Base-by-base conservation (phyloP, 2,113 vertebrate genomes). In the Typhlomys cinereus region DNA sequence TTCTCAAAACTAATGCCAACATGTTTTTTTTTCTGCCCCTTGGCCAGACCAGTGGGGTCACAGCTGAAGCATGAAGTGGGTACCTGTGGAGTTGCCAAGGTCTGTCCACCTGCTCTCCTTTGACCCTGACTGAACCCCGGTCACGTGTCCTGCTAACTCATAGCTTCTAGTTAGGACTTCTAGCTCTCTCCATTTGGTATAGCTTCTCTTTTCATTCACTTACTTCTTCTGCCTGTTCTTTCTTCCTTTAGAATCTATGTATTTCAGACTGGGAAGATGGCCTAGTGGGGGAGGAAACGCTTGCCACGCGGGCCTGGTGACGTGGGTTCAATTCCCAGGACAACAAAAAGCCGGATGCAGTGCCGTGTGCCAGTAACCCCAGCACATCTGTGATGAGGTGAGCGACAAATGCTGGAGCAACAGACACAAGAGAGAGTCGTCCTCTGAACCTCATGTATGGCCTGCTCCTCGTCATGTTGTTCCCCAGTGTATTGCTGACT, bases 11-110 rank as follows among this genome's bases (percentile, higher is more conserved):
- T n/a, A 7, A 52, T 17, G 11, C 15, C 39, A 25, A 69, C 39
- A 4, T 39, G 14, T 71, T 71, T 71, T 46, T 27, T 29, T 44
- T 46, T 13, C 2, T 62, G 48, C 36, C 14, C 20, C 18, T 79
- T 23, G 83, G 59, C 5, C 39, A n/a, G 61, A 79, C 31, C 70
- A 2, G 1, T 8, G 89, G 41, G 74, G 15, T 6, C 64, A 5
- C 0, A 21, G 29, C 2, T 15, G 1, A 8, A 31, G 21, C 20
- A 9, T 1, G 36, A 5, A 18, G 0, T 31, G 2, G 41, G 10
- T 1, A 57, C 21, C 4, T 2, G 4, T 7, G 61, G 34, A 2
- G 20, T n/a, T n/a, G 10, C 13, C 0, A 1, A 70, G n/a, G 5
- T 39, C 34, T 18, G 46, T 39, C 48, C 57, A n/a, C 59, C 41